Conservation (phyloP, 2,888 invertebrate genomes). For the Eilema griseolum region DNA sequence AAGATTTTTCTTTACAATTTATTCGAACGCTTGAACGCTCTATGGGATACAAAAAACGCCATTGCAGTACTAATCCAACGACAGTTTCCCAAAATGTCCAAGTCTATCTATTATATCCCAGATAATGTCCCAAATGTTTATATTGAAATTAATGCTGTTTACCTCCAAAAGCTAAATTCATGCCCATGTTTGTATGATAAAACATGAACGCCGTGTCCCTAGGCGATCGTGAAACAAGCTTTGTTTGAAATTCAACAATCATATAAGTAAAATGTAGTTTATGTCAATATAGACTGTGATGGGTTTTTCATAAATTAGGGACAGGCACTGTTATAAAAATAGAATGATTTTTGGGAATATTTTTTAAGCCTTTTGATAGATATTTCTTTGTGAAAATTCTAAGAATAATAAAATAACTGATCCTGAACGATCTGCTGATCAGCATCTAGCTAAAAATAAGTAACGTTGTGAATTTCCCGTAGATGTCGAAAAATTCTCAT, state of each 20-base stretch:
- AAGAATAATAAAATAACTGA: no score
- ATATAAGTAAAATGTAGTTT: background rate
- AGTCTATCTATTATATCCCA: background rate
- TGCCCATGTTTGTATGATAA: background rate
- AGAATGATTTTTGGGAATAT: no score
- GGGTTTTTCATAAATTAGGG: no score
- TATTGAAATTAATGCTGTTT: slow-evolving; percentile 4
- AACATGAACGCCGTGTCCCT: background rate
- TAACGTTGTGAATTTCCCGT: no score
- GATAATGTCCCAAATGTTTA: background rate
- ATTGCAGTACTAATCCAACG: background rate
- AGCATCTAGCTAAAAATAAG: no score
- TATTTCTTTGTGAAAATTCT: no score
- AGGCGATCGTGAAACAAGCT: background rate
- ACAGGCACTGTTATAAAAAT: no score
- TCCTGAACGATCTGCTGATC: no score
- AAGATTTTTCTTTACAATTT: no score
- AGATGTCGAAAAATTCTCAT: no score
- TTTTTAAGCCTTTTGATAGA: no score
- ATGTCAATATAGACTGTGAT: background rate
- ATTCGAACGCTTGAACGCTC: background rate
- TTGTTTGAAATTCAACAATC: slow-evolving; percentile 4
- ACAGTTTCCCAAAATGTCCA: background rate
- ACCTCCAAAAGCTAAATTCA: background rate
- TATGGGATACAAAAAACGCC: background rate